A percentile compares a stretch with the other conserved stretches of the same genome.
Conservation (phyloP, 2,797 vertebrate species). For the Notolabrus celidotus region DNA sequence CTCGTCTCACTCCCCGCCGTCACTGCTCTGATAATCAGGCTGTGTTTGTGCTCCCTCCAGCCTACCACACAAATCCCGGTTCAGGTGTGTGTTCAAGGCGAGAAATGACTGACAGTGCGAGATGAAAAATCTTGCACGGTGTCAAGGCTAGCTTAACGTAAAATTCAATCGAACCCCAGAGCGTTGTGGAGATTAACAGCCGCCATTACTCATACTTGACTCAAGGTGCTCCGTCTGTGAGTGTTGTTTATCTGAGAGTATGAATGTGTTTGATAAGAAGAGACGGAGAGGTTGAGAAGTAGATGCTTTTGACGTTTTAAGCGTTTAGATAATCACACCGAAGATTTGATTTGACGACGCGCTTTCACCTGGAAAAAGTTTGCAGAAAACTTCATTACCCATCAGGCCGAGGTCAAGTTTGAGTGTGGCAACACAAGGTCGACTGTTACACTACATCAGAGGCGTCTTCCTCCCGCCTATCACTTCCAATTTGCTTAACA, state of each 20-base stretch:
- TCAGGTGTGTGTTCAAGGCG: too few species aligned
- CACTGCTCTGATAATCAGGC: constrained; percentile 20
- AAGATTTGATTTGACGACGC: constrained; percentile 17
- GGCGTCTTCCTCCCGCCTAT: constrained; percentile 35
- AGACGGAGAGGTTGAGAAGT: constrained; percentile 6
- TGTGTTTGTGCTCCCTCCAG: constrained; percentile 5
- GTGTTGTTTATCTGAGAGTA: constrained; percentile 22
- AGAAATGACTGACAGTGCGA: constrained; percentile 26
- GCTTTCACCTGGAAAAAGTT: neutral
- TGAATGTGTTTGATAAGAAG: constrained; percentile 21
- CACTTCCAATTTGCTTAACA: constrained; percentile 60
- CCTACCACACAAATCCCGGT: constrained; percentile 19
- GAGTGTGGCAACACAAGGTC: constrained; percentile 32
- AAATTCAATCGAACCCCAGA: constrained; percentile 66
- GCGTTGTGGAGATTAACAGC: constrained; percentile 66
- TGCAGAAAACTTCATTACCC: constrained; percentile 17
- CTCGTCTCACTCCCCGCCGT: constrained; percentile 12
- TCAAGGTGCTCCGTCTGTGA: constrained; percentile 42
- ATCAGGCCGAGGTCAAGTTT: constrained; percentile 4
- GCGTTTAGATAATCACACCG: constrained; percentile 29
- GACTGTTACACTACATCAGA: constrained; percentile 28
- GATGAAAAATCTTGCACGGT: constrained; percentile 27
- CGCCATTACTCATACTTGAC: constrained; percentile 57
- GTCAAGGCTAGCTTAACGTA: constrained; percentile 42
- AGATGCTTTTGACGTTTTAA: constrained; percentile 16